phyloP scores from a whole-genome alignment of 2,888 invertebrate species.

The Coenonympha glycerion region DNA sequence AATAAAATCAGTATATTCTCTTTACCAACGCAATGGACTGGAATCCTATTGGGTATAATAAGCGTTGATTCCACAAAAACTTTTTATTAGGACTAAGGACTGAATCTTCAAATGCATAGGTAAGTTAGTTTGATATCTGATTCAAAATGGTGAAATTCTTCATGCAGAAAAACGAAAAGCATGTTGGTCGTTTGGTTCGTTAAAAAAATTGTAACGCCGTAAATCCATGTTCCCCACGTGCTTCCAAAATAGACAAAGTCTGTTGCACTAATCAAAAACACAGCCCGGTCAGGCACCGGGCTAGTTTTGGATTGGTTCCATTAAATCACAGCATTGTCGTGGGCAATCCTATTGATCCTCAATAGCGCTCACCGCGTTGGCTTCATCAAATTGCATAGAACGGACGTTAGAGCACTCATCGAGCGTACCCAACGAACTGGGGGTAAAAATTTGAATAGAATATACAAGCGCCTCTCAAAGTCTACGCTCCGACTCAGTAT shows the following conservation, averaged over 20 bases:
- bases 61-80: too few species aligned
- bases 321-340: conserved; percentile 67
- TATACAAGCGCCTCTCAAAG: neutral
- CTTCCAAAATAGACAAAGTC: conserved; percentile 6
- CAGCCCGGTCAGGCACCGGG: conserved; percentile 31
- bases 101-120: too few species aligned
- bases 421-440: conserved; percentile 52
- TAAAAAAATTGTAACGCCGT: neutral
- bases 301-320: conserved; percentile 57
- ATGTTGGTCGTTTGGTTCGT: neutral
- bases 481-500: neutral
- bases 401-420: conserved; percentile 68
- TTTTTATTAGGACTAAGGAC: too few species aligned
- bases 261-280: conserved; percentile 31
- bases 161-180: neutral
- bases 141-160: too few species aligned
- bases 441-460: conserved; percentile 75
- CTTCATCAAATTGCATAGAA: conserved; percentile 74
- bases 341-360: conserved; percentile 62
- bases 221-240: neutral
- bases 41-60: too few species aligned
- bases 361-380: conserved; percentile 59
- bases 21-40: too few species aligned
- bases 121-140: too few species aligned
- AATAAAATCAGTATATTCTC: too few species aligned